phyloP scores from a whole-genome alignment of 2,113 vertebrate species.

The Glareola pratincola region DNA sequence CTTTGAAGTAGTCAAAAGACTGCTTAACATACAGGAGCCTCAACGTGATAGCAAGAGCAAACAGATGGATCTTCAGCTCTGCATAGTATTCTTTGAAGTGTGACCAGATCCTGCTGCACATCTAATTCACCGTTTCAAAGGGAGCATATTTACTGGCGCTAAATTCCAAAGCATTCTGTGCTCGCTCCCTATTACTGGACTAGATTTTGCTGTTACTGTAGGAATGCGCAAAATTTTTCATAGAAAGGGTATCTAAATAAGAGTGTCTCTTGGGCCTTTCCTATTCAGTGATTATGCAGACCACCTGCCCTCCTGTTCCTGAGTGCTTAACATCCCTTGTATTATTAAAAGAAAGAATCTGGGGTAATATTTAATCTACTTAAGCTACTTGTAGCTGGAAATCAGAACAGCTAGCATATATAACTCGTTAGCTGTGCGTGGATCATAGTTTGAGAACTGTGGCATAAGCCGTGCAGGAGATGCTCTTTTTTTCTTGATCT shows the following conservation, averaged over 20 bases:
- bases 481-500: not conserved
- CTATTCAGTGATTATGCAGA: not conserved
- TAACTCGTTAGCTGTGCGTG: not conserved
- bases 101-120: conserved; percentile 69
- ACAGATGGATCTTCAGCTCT: conserved; percentile 65
- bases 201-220: conserved; percentile 17
- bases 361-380: not conserved
- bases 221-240: not conserved
- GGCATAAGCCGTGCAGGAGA: not conserved
- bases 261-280: not conserved
- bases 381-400: not conserved
- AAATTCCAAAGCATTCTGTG: conserved; percentile 49
- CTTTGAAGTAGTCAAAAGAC: conserved; percentile 75
- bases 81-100: conserved; percentile 69
- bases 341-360: not conserved
- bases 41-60: conserved; percentile 42
- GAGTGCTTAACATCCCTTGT: not conserved
- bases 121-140: conserved; percentile 75
- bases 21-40: conserved; percentile 67
- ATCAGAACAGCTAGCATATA: not conserved
- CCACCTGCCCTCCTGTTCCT: conserved; percentile 10
- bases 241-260: not conserved
- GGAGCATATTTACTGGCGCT: conserved; percentile 57
- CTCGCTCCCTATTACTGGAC: not conserved
- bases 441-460: not conserved